A percentile compares a stretch with the other conserved stretches of the same genome.
Conservation (phyloP, 2,888 invertebrate genomes). For the Polyploca ridens region DNA sequence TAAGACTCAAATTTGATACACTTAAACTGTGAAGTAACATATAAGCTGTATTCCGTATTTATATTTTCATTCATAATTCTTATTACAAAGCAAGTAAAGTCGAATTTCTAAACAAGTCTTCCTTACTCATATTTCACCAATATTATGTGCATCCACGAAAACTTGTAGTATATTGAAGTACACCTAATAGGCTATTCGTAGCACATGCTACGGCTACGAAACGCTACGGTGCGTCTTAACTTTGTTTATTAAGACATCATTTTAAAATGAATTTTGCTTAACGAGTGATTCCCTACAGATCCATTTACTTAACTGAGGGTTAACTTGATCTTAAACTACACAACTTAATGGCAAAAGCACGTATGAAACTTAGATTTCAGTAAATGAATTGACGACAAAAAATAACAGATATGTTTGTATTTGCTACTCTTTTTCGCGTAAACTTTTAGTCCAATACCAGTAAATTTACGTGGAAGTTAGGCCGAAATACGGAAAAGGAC, state of each 20-base stretch:
- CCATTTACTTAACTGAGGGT: not conserved
- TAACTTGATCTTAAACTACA: not conserved
- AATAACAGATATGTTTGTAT: not conserved
- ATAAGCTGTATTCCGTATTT: not conserved
- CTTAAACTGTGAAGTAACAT: too few relatives aligned
- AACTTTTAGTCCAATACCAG: not conserved
- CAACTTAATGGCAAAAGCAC: not conserved
- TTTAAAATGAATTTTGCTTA: slow-evolving; percentile 12
- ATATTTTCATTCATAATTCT: not conserved
- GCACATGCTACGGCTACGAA: slow-evolving; percentile 47
- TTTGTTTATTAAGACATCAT: slow-evolving; percentile 17
- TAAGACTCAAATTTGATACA: too few relatives aligned
- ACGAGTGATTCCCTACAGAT: not conserved
- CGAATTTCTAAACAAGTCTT: not conserved
- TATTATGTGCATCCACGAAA: slow-evolving; percentile 20
- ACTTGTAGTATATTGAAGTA: not conserved
- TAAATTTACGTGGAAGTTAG: not conserved
- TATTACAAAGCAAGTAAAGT: not conserved
- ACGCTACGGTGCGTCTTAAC: slow-evolving; percentile 20
- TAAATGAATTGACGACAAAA: not conserved
- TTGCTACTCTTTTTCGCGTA: not conserved
- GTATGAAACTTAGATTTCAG: not conserved
- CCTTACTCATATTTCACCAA: not conserved
- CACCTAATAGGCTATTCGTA: slow-evolving; percentile 45
- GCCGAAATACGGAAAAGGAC: not conserved